phyloP scores from a whole-genome alignment of 2,888 invertebrate genomes.

The Drosophila paranaensis region DNA sequence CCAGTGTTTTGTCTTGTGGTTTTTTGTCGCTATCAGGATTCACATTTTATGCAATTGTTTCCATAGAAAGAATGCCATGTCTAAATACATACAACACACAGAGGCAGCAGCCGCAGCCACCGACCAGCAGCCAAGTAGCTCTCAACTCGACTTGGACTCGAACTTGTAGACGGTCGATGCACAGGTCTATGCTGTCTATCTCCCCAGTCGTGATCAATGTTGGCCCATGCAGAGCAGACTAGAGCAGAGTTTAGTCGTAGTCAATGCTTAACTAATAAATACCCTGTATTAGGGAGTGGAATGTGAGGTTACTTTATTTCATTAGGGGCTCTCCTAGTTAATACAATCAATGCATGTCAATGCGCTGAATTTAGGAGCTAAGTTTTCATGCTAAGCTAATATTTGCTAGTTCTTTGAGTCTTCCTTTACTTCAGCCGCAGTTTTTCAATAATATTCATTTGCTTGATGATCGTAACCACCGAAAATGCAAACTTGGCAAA shows the following conservation, averaged over 20 bases:
- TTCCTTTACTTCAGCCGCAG: not conserved
- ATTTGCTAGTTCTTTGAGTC: too few species aligned
- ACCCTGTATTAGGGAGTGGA: constrained; percentile 1
- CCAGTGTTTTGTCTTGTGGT: constrained; percentile 48
- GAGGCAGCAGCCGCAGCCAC: constrained; percentile 13
- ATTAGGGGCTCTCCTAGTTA: too few species aligned
- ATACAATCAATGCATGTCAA: too few species aligned
- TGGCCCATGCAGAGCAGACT: constrained; percentile 49
- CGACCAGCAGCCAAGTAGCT: constrained; percentile 51
- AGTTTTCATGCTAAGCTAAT: too few species aligned
- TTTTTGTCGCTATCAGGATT: constrained; percentile 77
- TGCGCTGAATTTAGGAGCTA: too few species aligned
- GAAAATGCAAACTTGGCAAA: constrained; percentile 60
- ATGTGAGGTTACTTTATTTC: not conserved
- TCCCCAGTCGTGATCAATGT: constrained; percentile 77
- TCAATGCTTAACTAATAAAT: constrained; percentile 1
- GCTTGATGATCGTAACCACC: constrained; percentile 48
- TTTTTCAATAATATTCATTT: constrained; percentile 47
- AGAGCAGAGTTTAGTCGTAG: constrained; percentile 26
- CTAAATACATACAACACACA: constrained; percentile 49
- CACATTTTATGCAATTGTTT: constrained; percentile 76
- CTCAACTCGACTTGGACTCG: constrained; percentile 51
- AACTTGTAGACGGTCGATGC: constrained; percentile 37
- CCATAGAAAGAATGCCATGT: constrained; percentile 69
- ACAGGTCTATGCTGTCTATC: constrained; percentile 60